Evolutionary conservation across 2,888 invertebrate species (phyloP), one percentile per base, ranked within the genome.

Genomic region (Drosophila monieri): DNA sequence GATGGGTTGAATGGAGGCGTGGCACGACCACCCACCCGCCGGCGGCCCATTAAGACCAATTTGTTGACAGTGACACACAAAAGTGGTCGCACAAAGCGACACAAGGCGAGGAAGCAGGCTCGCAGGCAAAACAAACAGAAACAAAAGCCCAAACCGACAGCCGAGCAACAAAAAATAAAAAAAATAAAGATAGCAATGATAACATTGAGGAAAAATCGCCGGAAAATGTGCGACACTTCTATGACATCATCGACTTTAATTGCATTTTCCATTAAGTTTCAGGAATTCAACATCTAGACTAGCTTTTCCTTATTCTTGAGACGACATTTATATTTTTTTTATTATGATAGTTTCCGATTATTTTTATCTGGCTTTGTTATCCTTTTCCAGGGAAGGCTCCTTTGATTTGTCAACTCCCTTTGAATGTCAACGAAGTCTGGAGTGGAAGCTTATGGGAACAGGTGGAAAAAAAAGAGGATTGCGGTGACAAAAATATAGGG

Each of bases 11-110:
- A 39, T 27, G 27, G 37, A 44, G 10, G 25, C 23, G 10, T n/a
- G 39, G 57, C 54, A 43, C 37, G 52, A 35, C 76, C 77, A 76
- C 78, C 80, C 74, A 83, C 65, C 68, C 75, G 69, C 58, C 80
- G 46, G 43, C 48, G 39, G 43, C 58, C 72, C 84, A 84, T 85
- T 85, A 85, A 79, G 80, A 80, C 73, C 85, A 85, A 85, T 85
- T 85, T 84, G 87, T 85, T 87, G 88, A 86, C 86, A 87, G 85
- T 87, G 87, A 88, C 87, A 88, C 79, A 88, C 75, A 83, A 79
- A 88, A 78, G 74, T 80, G 71, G 85, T 83, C 80, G 85, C 77
- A 85, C 65, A 81, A 76, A 80, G 59, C 67, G 62, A 79, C 76
- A 71, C 69, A 74, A 78, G 58, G 60, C 76, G 71, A 75, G 74